Evolutionary conservation across 1,140 invertebrate genomes (phyloP), one percentile per base, ranked within the genome.

Genomic region (Magallana ariakensis): DNA sequence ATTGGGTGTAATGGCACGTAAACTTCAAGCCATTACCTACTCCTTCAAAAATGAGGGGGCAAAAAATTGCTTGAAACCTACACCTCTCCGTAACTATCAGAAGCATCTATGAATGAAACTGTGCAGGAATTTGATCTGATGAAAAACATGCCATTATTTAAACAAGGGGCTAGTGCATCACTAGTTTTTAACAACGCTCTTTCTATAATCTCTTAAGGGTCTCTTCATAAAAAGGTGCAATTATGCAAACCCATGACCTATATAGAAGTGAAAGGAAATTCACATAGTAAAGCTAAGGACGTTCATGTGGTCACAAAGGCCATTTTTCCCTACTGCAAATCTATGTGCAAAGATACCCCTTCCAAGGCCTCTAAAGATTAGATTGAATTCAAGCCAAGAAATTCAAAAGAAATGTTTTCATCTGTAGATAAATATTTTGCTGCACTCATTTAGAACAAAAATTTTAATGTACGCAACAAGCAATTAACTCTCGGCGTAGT

Each of bases 381-480:
- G 9, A 75, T 75, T 75, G 66, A 75, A 75, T 75, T 75, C 22
- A 75, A 75, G 66, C 66, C 66, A 75, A 75, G 66, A 75, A 75
- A 75, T 75, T 75, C 66, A 75, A 75, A 75, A 75, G 66, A 75
- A 75, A 75, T 75, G 66, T 75, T 75, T 75, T 75, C 26, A 75
- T 75, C 66, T 75, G 22, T 75, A 75, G 66, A 75, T 75, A 75
- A 75, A 75, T 75, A 75, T 75, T 75, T 75, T 75, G 66, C 66
- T 75, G 66, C 66, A 75, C 66, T 75, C 66, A 75, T 75, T 33
- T 75, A 75, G 66, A 75, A 75, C 66, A 75, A 75, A 75, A 75
- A 75, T 75, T 75, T 75, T 75, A 75, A 75, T 75, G 66, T 75
- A 75, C 66, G 66, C 66, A 75, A 75, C 66, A 75, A 75, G 66